Conservation (phyloP, 35 echinoderm and acorn worm species). For the Heliocidaris erythrogramma region DNA sequence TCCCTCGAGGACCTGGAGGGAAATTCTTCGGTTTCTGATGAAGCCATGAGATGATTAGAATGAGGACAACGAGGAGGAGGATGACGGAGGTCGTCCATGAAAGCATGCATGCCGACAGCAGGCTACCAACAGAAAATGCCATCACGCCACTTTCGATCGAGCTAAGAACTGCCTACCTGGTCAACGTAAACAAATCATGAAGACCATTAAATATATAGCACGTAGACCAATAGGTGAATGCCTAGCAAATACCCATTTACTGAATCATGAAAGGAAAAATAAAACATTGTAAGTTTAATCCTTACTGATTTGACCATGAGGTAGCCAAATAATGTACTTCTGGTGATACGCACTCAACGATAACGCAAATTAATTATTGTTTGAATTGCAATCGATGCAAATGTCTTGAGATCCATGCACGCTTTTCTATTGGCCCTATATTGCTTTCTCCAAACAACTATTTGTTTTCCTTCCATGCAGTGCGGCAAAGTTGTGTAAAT, state of each 20-base stretch:
- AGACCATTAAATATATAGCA: neutral
- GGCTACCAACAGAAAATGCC: neutral
- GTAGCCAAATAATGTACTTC: neutral
- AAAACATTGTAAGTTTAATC: neutral
- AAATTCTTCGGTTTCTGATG: slow-evolving; percentile 44
- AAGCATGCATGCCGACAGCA: neutral
- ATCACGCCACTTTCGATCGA: neutral
- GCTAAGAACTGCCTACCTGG: neutral
- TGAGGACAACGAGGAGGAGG: neutral
- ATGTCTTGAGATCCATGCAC: neutral
- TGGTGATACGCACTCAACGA: neutral
- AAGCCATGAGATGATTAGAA: neutral
- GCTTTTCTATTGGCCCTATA: neutral
- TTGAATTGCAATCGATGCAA: neutral
- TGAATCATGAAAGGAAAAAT: neutral
- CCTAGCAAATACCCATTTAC: neutral
- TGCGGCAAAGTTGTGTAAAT: neutral
- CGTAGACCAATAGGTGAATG: neutral
- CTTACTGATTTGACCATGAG: neutral
- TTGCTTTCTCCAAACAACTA: neutral
- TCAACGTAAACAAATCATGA: neutral
- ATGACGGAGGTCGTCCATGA: slow-evolving; percentile 30
- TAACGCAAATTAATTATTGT: neutral
- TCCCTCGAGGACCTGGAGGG: slow-evolving; percentile 10
- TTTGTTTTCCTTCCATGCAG: neutral